Evolutionary conservation across 2,888 invertebrate species (phyloP), one percentile per base, ranked within the genome.

Genomic region (Heliconius ethilla): DNA sequence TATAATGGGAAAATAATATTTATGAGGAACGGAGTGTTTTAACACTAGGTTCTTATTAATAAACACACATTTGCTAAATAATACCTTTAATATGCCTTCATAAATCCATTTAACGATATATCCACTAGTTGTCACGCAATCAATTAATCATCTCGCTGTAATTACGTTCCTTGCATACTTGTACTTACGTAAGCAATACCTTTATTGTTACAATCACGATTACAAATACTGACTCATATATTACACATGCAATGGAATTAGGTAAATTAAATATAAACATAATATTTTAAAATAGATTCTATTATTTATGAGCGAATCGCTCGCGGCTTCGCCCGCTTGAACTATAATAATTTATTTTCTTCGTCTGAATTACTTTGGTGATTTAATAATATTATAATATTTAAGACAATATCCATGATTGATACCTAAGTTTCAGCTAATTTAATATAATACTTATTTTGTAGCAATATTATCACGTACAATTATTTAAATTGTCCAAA

Each of bases 171-270:
- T 72, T 72, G 55, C 70, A 59, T 55, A 72, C 55, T 33, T 72
- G n/a, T 55, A 29, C 33, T 72, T 72, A 59, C 72, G 72, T 72
- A 72, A 72, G 25, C 29, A 59, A 59, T 69, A 69, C 69, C 69
- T 69, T 72, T 72, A 59, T 72, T 59, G 33, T 33, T 72, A 72
- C 72, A 9, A 72, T 72, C 72, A 33, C n/a, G 55, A 72, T 72
- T 13, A n/a, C 22, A 72, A 59, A 33, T 33, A 72, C 18, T 69
- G 69, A 40, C 40, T 69, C 72, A 72, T n/a, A 59, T 37, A n/a
- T 72, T 33, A 51, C 51, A 70, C 29, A 33, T 55, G 22, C 7
- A 37, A 59, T 25, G 33, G n/a, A 72, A n/a, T 3, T 15, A n/a
- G 6, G 22, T n/a, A 69, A 22, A 25, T 67, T 6, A 22, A 37